Base-by-base conservation (phyloP, 2,113 vertebrate species). In the Pseudorasbora parva region DNA sequence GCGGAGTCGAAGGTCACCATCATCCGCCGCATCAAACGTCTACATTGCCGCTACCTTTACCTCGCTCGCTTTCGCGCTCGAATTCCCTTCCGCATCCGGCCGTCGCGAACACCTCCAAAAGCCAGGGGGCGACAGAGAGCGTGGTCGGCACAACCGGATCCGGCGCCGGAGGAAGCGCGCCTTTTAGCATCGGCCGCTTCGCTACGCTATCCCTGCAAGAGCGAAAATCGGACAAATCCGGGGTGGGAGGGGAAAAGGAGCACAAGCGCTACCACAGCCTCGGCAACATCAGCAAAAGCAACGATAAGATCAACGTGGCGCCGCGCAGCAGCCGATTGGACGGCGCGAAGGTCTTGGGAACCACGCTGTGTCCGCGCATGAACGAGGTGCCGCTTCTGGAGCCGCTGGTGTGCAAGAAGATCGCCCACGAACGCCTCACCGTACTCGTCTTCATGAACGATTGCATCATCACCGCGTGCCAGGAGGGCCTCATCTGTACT, bases 381-480 rank as follows among this genome's bases (percentile, higher is more conserved):
- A 93, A 97, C 0, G 97, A 97, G 88, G 97, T 98, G 83, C 96
- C 97, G 0, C 92, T 98, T 90, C 94, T 97, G 14, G 97, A 98
- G 90, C 96, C 97, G 2, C 94, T 98, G 2, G 95, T 98, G 45
- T 98, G 97, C 88, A 97, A 98, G 93, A 98, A 97, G 89, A 97
- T 98, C 0, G 96, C 96, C 1, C 96, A 97, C 30, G 96, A 97
- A 89, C 91, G 97, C 54, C 93, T 97, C 78, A 97, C 96, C 0
- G 96, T 98, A n/a, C 92, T 98, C 25, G 95, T 97, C 0, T 98
- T 98, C 92, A 92, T 97, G 93, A 96, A 97, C 89, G 97, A 97
- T 91, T 98, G 96, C 77, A 97, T 97, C 87, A 95, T 98, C 89
- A 98, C 97, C 0, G 97, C 96, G 62, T 98, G 97, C 91, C 97